phyloP scores from a whole-genome alignment of 2,797 vertebrate genomes.

The Saxicola maurus region DNA sequence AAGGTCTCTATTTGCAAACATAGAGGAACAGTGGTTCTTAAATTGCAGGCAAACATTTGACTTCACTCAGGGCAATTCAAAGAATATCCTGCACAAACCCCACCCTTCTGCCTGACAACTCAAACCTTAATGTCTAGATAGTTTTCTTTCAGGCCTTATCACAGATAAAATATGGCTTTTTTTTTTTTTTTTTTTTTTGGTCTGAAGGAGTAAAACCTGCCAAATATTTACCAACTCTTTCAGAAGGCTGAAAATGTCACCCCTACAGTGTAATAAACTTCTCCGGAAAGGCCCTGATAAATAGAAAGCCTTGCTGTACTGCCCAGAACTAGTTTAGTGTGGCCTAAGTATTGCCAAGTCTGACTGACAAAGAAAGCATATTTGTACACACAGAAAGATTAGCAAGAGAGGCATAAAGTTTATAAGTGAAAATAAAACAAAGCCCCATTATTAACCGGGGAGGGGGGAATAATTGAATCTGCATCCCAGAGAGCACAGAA shows the following conservation, averaged over 20 bases:
- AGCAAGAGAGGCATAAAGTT: conserved; percentile 48
- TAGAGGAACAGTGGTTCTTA: conserved; percentile 1
- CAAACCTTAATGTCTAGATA: conserved; percentile 21
- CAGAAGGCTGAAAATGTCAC: conserved; percentile 48
- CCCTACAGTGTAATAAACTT: conserved; percentile 39
- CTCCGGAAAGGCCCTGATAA: conserved; percentile 16
- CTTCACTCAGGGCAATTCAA: conserved; percentile 26
- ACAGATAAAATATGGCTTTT: conserved; percentile 20
- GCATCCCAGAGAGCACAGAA: conserved; percentile 6
- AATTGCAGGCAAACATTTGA: conserved; percentile 48
- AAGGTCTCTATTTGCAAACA: conserved; percentile 44
- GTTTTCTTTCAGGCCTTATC: conserved; percentile 58
- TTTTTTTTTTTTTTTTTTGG: neutral
- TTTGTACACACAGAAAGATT: conserved; percentile 49
- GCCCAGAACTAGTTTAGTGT: conserved; percentile 40
- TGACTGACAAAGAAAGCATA: conserved; percentile 25
- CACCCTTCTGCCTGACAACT: conserved; percentile 21
- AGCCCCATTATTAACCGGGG: neutral
- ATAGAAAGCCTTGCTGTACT: conserved; percentile 6
- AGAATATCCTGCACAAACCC: conserved; percentile 26
- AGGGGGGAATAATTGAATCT: neutral
- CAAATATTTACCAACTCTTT: conserved; percentile 69
- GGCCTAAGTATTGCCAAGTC: conserved; percentile 17
- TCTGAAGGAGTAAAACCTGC: conserved; percentile 30
- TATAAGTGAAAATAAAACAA: conserved; percentile 50